These are phyloP conservation scores for Bubo scandiacus DNA, from an alignment of 2,113 vertebrate genomes.

Conservation along the genomic window DNA sequence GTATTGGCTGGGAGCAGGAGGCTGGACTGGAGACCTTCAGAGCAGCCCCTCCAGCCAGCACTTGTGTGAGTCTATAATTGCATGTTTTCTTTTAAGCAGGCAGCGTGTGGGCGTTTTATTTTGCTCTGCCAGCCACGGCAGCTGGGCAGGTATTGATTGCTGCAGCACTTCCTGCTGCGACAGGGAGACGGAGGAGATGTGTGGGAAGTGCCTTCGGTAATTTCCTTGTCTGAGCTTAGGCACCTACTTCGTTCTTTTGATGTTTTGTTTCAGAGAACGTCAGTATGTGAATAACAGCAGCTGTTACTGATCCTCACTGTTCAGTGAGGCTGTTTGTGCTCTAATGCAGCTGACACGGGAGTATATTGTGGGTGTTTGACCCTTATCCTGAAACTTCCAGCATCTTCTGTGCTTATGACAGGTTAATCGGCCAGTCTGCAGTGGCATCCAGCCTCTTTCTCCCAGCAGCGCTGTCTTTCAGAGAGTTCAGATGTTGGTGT, in stretches of 20 bases:
- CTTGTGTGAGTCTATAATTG: background rate
- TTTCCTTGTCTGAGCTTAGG: background rate
- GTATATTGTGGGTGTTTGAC: background rate
- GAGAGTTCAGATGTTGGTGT: background rate
- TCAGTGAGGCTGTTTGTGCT: background rate
- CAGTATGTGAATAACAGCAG: background rate
- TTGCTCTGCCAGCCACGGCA: background rate
- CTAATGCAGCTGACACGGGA: rapidly evolving
- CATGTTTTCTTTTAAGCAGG: background rate
- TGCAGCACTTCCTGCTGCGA: background rate
- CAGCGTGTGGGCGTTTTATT: background rate
- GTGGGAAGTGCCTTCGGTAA: background rate
- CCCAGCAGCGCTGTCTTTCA: background rate
- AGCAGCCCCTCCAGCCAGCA: background rate
- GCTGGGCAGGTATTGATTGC: slow-evolving; percentile 15
- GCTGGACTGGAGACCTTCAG: background rate
- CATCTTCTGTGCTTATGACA: background rate
- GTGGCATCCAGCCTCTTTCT: background rate
- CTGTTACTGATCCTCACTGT: background rate
- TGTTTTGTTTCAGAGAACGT: background rate
- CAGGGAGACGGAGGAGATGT: background rate
- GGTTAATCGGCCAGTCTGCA: background rate
- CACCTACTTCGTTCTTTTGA: background rate
- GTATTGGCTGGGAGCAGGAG: background rate
- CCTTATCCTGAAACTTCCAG: background rate